phyloP scores from a whole-genome alignment of 1,140 invertebrate species.

The Drosophila watanabei region DNA sequence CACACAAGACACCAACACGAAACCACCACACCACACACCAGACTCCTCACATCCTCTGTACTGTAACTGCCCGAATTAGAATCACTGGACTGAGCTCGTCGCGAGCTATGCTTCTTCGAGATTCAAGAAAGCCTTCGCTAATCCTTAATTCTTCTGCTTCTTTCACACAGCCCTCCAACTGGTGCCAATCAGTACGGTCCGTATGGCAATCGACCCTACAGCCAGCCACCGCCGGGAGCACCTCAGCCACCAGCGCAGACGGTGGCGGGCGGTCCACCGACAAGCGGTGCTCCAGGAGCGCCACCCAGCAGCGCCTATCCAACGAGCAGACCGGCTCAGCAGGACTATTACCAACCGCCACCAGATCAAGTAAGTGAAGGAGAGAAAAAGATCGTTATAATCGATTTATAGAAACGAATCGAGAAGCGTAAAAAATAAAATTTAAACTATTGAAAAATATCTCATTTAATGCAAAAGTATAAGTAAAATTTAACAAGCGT shows the following conservation, averaged over 20 bases:
- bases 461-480: no score
- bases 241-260: constrained; percentile 69
- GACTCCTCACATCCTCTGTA: constrained; percentile 25
- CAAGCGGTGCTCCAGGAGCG: constrained; percentile 70
- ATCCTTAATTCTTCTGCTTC: background rate
- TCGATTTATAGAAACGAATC: no score
- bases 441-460: no score
- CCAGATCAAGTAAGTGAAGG: constrained; percentile 86
- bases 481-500: no score
- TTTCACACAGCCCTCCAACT: constrained; percentile 62
- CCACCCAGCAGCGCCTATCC: constrained; percentile 86
- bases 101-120: constrained; percentile 8
- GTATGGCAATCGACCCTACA: constrained; percentile 80
- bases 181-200: constrained; percentile 83
- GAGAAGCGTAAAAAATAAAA: no score
- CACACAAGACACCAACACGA: constrained; percentile 19
- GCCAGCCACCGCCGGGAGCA: constrained; percentile 78
- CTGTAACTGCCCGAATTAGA: constrained; percentile 46
- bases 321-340: constrained; percentile 87
- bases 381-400: background rate
- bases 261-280: constrained; percentile 69
- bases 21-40: constrained; percentile 19
- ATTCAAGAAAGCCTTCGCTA: background rate
- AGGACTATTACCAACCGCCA: constrained; percentile 89
- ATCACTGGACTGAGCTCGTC: constrained; percentile 16